phyloP scores from a whole-genome alignment of 2,113 vertebrate genomes.

The Campylomormyrus numenius region DNA sequence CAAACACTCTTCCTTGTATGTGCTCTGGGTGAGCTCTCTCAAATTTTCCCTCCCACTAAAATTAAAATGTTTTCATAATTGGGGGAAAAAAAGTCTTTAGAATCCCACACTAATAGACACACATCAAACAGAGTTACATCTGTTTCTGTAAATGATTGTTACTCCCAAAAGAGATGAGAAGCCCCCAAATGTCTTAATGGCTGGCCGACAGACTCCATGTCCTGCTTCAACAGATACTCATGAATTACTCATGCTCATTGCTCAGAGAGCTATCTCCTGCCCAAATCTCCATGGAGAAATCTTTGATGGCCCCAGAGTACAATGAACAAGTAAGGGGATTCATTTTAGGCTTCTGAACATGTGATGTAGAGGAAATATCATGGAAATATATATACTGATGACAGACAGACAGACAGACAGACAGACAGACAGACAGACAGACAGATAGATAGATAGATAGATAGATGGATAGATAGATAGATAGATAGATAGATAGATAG shows the following conservation, averaged over 20 bases:
- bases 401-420: background rate
- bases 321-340: background rate
- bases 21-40: background rate
- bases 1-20: background rate
- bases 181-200: background rate
- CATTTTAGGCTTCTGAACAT: background rate
- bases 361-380: background rate
- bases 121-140: background rate
- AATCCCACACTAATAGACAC: background rate
- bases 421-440: too few relatives aligned
- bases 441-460: background rate
- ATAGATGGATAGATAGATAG: background rate
- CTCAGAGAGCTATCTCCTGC: background rate
- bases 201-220: too few relatives aligned
- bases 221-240: background rate
- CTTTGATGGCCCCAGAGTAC: background rate
- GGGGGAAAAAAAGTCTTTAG: background rate
- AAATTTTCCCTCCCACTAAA: background rate
- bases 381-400: background rate
- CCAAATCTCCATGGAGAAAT: background rate
- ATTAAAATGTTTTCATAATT: background rate
- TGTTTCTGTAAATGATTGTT: background rate
- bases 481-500: background rate
- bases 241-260: background rate
- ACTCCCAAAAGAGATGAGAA: background rate